Evolutionary conservation across 2,113 vertebrate species (phyloP), one percentile per base, ranked within the genome.

Genomic region (Brachyistius frenatus): DNA sequence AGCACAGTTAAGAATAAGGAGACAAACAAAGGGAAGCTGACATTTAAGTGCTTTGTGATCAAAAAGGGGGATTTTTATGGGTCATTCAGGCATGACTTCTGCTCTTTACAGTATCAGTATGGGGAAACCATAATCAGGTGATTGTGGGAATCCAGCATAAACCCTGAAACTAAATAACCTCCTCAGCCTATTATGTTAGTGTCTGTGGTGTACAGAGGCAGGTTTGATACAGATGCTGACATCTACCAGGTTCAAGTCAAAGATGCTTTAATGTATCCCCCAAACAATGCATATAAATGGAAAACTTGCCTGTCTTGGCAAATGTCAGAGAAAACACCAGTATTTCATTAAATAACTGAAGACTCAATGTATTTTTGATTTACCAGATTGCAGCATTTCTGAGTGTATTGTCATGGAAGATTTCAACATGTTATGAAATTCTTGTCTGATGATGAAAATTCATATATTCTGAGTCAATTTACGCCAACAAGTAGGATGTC

Each of bases 121-220:
- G 46, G 75, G 75, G 15, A 60, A 58, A 31, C 52, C 67, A 73
- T 61, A 15, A 2, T 1, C 32, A 54, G 66, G 32, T 31, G 49
- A 64, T n/a, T 47, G 56, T 76, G 44, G 39, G 31, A 73, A 57
- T 35, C 56, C 6, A 56, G 14, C 13, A 33, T 5, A 35, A 44
- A 55, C 15, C 52, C 15, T 74, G 46, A 76, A 63, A 73, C 73
- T 46, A 67, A 61, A 54, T 3, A 13, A 73, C 16, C 63, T 54
- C 55, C 41, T 58, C n/a, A 23, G 13, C 23, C 16, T 72, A 23
- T 23, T 23, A 13, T 44, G 47, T 66, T 52, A 3, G 60, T 65
- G 46, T 58, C 1, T 50, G 56, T 1, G 4, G 53, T 41, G 47
- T 58, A 14, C 23, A 23, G 23, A 23, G 23, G 30, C 0, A 8